phyloP scores from a whole-genome alignment of 2,113 vertebrate species.

The Arizona elegans region DNA sequence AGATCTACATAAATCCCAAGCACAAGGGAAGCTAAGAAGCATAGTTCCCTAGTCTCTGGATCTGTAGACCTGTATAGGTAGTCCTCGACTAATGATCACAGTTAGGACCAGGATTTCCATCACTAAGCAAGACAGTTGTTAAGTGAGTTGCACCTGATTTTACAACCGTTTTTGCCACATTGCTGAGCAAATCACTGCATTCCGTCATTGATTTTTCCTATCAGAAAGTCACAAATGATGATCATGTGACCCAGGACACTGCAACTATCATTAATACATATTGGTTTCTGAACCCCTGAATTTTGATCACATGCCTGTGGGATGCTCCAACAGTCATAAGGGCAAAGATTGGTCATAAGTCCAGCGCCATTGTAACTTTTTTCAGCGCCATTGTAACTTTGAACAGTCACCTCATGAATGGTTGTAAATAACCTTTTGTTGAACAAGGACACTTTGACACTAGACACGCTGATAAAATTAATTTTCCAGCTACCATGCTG shows the following conservation, averaged over 20 bases:
- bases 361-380: not conserved
- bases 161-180: not conserved
- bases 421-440: not conserved
- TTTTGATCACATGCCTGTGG: not conserved
- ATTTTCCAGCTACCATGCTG: not conserved
- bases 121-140: not conserved
- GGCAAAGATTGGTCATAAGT: not conserved
- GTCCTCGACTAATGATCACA: not conserved
- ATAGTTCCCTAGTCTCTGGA: not conserved
- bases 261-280: not conserved
- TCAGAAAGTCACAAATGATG: not conserved
- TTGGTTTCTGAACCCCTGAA: not conserved
- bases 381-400: not conserved
- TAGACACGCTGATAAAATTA: not conserved
- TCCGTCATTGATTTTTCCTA: not conserved
- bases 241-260: not conserved
- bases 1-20: not conserved
- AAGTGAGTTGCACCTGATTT: not conserved
- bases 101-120: not conserved
- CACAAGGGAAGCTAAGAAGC: not conserved
- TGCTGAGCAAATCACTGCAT: not conserved
- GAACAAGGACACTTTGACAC: not conserved
- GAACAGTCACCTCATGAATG: not conserved
- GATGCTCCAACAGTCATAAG: not conserved
- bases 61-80: not conserved